Evolutionary conservation across 2,888 invertebrate species (phyloP), one percentile per base, ranked within the genome.

Genomic region (Alcis repandata): DNA sequence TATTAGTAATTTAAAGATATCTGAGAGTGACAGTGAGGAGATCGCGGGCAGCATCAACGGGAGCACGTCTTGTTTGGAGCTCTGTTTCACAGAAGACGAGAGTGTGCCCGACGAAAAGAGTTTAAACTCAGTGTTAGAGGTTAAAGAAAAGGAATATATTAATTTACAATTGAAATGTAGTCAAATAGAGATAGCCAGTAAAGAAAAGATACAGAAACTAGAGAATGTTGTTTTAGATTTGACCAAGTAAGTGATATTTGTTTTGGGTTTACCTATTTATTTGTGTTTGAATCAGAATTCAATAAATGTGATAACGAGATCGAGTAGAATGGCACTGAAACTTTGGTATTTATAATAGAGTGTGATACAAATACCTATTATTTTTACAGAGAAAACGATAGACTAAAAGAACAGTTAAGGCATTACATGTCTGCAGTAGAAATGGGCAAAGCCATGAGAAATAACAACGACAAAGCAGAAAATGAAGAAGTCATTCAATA

Each of bases 371-470:
- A 51, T 41, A 15, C 17, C 15, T 52, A 43, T 20, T 15, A 8
- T 36, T 86, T 89, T 64, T 79, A n/a, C n/a, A 96, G 97, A 80
- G 98, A 98, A 88, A 98, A 98, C 89, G 96, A 97, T 70, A 92
- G 96, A 71, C 89, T 98, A 74, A 97, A 97, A 80, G 97, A 97
- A 76, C 98, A 98, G 83, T 86, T 98, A 63, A 95, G 96, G 75
- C 97, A 97, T 79, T 98, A 98, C 85, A 96, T 98, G 73, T 96
- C 96, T 58, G 98, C 98, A n/a, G 97, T 98, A 41, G 97, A 97
- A 91, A 95, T 97, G 67, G 97, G 98, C 22, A 97, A 97, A 89
- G 95, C 97, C 94, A 89, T 98, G 75, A 95, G 96, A 81, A 93
- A 91, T 56, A 73, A 68, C 65, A 68, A 66, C 54, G 73, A 71